Percentiles rank a stretch among this genome's conserved stretches.
Conservation (phyloP, 2,797 vertebrate species). For the Manis javanica region DNA sequence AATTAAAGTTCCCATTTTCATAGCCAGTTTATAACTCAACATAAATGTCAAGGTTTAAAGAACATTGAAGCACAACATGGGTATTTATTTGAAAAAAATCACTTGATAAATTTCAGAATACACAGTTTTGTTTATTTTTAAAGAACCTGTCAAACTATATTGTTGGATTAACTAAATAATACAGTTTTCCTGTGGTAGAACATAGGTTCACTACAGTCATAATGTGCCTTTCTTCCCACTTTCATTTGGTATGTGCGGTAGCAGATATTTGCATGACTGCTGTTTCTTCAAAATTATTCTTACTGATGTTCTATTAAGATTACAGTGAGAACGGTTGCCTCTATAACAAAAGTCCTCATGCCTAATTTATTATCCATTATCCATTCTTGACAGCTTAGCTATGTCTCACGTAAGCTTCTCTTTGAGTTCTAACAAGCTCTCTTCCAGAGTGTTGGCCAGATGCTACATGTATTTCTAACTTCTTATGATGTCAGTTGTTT, state of each 20-base stretch:
- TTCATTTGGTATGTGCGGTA: conserved; percentile 60
- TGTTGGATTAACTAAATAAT: conserved; percentile 73
- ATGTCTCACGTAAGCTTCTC: not conserved
- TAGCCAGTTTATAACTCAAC: conserved; percentile 68
- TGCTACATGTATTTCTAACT: not conserved
- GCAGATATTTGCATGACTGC: conserved; percentile 21
- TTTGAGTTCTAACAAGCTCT: not conserved
- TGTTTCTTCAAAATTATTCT: conserved; percentile 69
- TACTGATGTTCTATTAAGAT: not conserved
- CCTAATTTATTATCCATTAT: not conserved
- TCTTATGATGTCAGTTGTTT: not conserved
- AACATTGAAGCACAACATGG: conserved; percentile 62
- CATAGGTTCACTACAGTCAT: conserved; percentile 25
- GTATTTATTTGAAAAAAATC: conserved; percentile 79
- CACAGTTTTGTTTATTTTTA: conserved; percentile 79
- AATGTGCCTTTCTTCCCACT: conserved; percentile 59
- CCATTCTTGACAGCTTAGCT: not conserved
- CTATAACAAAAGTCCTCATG: not conserved
- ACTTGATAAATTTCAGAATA: conserved; percentile 75
- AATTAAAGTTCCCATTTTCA: conserved; percentile 70
- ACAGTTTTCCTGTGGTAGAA: conserved; percentile 60
- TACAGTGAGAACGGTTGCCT: not conserved
- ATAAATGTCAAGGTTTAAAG: conserved; percentile 60
- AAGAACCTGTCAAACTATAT: conserved; percentile 70
- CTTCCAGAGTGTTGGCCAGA: not conserved